Percentiles rank a stretch among this genome's conserved stretches.
Conservation (phyloP, 2,888 invertebrate genomes). For the Trachelus iudaicus region DNA sequence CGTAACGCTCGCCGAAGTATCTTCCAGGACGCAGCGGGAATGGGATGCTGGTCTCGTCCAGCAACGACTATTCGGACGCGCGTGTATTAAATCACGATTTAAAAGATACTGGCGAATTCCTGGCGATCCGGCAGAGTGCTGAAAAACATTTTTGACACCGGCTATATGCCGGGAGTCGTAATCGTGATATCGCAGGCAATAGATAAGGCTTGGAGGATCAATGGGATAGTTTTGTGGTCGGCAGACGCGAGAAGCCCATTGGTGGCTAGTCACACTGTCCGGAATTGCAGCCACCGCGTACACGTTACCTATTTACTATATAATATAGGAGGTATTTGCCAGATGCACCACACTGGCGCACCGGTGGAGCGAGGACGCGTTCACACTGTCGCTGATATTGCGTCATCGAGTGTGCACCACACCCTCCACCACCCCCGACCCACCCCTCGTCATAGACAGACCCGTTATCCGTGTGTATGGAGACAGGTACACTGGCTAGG, state of each 20-base stretch:
- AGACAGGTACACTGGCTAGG: not conserved
- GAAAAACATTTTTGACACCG: too few species aligned
- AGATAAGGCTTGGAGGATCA: not conserved
- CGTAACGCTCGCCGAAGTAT: not conserved
- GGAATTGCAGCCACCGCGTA: not conserved
- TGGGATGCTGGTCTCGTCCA: not conserved
- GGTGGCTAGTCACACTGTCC: not conserved
- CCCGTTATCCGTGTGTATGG: not conserved
- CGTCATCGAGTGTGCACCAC: not conserved
- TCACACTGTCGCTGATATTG: not conserved
- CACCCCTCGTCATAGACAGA: not conserved
- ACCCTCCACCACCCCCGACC: too few species aligned
- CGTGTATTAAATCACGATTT: not conserved
- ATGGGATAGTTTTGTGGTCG: not conserved
- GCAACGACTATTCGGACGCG: not conserved
- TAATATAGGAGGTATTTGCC: not conserved
- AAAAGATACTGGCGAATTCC: not conserved
- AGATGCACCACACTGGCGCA: not conserved
- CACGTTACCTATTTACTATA: not conserved
- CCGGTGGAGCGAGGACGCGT: not conserved
- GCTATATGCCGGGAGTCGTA: not conserved
- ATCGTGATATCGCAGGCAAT: not conserved
- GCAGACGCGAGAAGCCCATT: not conserved
- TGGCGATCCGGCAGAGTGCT: not conserved
- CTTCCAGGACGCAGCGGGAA: not conserved